Conservation (phyloP, 2,888 invertebrate genomes). For the Drosophila parthenogenetica region DNA sequence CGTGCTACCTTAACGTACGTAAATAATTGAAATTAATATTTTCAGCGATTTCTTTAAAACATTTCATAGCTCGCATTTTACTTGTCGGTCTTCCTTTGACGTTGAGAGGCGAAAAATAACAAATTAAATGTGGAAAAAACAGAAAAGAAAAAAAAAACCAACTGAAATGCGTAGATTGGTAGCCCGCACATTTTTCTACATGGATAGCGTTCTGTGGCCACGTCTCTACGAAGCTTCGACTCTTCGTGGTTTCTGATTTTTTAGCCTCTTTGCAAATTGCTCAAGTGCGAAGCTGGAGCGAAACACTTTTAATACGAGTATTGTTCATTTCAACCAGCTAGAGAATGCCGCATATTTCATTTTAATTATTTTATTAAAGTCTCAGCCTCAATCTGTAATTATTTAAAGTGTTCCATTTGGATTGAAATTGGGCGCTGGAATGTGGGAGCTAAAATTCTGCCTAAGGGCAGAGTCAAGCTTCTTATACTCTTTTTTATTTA, state of each 20-base stretch:
- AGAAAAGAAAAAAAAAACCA: constrained; percentile 38
- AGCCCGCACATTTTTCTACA: constrained; percentile 75
- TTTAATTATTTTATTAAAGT: constrained; percentile 78
- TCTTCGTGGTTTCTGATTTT: constrained; percentile 33
- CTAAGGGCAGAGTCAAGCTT: neutral
- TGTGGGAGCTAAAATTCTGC: constrained; percentile 8
- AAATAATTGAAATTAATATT: constrained; percentile 81
- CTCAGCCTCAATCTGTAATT: constrained; percentile 62
- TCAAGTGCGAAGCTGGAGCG: constrained; percentile 47
- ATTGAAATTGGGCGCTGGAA: constrained; percentile 23
- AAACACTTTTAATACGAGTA: constrained; percentile 41
- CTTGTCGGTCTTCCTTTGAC: constrained; percentile 68
- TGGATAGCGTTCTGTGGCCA: constrained; percentile 58
- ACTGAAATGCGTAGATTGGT: constrained; percentile 75
- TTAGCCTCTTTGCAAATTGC: constrained; percentile 48
- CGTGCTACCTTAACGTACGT: constrained; percentile 43
- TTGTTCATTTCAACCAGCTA: constrained; percentile 36
- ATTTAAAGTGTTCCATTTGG: constrained; percentile 62
- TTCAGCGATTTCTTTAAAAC: constrained; percentile 63
- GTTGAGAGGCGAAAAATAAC: constrained; percentile 22
- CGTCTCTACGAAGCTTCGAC: constrained; percentile 10
- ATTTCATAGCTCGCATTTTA: constrained; percentile 65
- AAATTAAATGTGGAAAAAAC: constrained; percentile 19
- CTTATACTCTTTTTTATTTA: no score
- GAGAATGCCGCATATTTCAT: constrained; percentile 63